These are phyloP conservation scores for Turritopsis dohrnii DNA, from an alignment of 30 jellyfish, hydroid and myxozoan genomes.

Conservation along the genomic window DNA sequence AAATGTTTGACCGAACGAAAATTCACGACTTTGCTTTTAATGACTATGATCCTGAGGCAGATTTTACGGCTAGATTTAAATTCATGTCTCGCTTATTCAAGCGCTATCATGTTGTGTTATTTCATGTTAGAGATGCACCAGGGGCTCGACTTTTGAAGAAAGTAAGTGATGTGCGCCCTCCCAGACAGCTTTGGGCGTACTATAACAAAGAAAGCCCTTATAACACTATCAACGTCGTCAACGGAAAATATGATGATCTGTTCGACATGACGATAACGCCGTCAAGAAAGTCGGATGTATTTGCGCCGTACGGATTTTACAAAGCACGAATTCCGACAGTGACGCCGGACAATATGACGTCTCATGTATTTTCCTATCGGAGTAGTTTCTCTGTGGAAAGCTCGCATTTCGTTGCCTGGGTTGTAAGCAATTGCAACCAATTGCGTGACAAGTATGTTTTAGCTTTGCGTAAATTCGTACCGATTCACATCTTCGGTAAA, in stretches of 20 bases:
- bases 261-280: slow-evolving; percentile 62
- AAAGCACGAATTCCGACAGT: not conserved
- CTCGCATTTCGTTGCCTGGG: slow-evolving; percentile 32
- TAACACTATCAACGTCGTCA: slow-evolving; percentile 37
- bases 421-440: slow-evolving; percentile 53
- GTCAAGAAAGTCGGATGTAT: slow-evolving; percentile 49
- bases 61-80: not conserved
- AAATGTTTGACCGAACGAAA: not conserved
- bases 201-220: slow-evolving; percentile 45
- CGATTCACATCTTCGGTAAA: slow-evolving; percentile 50
- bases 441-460: slow-evolving; percentile 30
- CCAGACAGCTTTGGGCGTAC: slow-evolving; percentile 56
- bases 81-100: not conserved
- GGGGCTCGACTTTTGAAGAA: slow-evolving; percentile 6
- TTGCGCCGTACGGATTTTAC: slow-evolving; percentile 57
- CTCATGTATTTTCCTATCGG: not conserved
- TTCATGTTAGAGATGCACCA: slow-evolving; percentile 70
- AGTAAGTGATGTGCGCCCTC: slow-evolving; percentile 8
- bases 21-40: not conserved
- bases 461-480: slow-evolving; percentile 26
- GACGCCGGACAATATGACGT: not conserved
- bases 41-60: not conserved
- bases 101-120: slow-evolving; percentile 41
- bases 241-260: slow-evolving; percentile 36
- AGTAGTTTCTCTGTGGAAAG: not conserved